Percentiles rank a stretch among this genome's conserved stretches.
Evolutionary conservation across 2,888 invertebrate species (phyloP).

Genomic region (Perdita meconis): DNA sequence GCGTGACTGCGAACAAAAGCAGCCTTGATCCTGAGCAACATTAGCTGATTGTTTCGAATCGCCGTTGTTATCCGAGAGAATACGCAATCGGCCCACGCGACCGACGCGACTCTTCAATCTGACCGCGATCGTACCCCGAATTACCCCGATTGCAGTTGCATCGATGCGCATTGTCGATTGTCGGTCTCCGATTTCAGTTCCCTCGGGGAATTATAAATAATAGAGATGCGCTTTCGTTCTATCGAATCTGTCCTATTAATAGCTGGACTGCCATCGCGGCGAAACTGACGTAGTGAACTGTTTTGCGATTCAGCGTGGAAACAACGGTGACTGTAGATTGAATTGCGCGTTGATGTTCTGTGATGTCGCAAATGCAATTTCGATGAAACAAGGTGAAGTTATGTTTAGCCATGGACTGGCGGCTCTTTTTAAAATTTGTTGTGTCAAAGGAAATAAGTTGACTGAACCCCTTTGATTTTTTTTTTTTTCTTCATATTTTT

Average conservation of each 20-base stretch:
- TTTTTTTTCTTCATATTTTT: no score
- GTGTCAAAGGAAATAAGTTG: no score
- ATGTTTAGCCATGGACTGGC: no score
- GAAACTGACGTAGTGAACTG: not conserved
- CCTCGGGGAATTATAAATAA: constrained; percentile 7
- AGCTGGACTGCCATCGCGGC: not conserved
- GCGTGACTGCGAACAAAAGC: constrained; percentile 49
- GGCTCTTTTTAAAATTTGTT: no score
- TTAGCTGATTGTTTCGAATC: constrained; percentile 61
- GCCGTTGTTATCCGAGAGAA: constrained; percentile 52
- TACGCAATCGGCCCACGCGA: constrained; percentile 41
- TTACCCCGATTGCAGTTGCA: constrained; percentile 35
- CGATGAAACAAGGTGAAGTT: no score
- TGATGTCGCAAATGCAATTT: no score
- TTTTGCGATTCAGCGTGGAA: not conserved
- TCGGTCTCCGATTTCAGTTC: constrained; percentile 33
- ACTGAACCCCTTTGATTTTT: no score
- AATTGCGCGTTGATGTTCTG: constrained; percentile 11
- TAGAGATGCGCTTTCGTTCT: not conserved
- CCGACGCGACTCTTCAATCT: constrained; percentile 13
- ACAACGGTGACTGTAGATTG: not conserved
- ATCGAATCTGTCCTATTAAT: constrained; percentile 10
- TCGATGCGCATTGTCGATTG: constrained; percentile 37
- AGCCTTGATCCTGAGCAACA: constrained; percentile 45
- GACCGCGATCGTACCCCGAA: constrained; percentile 34